Percentiles rank a stretch among this genome's conserved stretches.
Conservation (phyloP, 2,888 invertebrate species). For the Syrphus vitripennis region DNA sequence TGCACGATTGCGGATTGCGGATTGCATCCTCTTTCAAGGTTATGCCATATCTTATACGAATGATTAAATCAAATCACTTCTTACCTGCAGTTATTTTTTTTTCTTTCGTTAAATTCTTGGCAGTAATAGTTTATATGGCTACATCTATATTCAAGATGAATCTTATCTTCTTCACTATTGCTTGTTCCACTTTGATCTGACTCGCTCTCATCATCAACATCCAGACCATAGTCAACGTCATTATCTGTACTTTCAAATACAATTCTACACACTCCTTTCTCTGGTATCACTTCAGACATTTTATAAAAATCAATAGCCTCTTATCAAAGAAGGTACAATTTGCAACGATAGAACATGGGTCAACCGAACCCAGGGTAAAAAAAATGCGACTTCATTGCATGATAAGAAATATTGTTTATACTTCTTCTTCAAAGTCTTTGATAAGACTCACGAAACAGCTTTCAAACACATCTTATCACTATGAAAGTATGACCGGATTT, state of each 20-base stretch:
- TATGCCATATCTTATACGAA: neutral
- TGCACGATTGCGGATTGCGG: too few species aligned
- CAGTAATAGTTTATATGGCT: too few species aligned
- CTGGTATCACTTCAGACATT: conserved; percentile 9
- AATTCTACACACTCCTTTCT: conserved; percentile 5
- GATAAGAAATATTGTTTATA: neutral
- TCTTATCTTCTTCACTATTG: neutral
- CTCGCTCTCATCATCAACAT: conserved; percentile 6
- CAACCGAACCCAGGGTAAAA: neutral
- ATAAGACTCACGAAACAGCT: neutral
- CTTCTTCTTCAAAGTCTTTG: neutral
- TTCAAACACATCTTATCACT: neutral
- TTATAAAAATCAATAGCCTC: neutral
- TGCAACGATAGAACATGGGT: conserved; percentile 10
- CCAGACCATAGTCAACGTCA: neutral
- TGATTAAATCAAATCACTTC: neutral
- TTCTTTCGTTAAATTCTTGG: neutral
- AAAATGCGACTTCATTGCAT: neutral
- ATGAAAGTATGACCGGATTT: too few species aligned
- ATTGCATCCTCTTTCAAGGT: neutral
- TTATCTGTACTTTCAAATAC: conserved; percentile 1
- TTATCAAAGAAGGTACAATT: neutral
- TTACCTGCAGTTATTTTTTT: neutral
- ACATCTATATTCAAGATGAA: neutral
- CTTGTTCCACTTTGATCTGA: neutral